Evolutionary conservation across 2,888 invertebrate genomes (phyloP).

Genomic region (Seira musarum): DNA sequence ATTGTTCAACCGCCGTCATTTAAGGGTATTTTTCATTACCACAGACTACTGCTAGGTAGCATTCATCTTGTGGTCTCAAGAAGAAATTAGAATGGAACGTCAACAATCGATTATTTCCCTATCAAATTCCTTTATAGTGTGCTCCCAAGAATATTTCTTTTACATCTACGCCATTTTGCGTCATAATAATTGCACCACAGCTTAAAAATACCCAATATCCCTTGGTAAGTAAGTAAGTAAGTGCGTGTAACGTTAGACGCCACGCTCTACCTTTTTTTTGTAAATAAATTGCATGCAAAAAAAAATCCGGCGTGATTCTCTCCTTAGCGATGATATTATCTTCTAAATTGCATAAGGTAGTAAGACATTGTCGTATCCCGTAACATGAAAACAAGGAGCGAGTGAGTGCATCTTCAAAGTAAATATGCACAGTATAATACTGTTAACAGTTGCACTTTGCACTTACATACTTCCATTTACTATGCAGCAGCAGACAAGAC

Average conservation of each 20-base stretch:
- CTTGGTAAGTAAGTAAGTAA: not conserved
- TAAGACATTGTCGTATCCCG: not conserved
- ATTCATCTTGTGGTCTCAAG: too few species aligned
- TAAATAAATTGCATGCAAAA: not conserved
- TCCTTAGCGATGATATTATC: not conserved
- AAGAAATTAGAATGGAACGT: too few species aligned
- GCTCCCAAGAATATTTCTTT: not conserved
- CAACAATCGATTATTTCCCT: not conserved
- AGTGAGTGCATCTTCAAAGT: not conserved
- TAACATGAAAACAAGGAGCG: slow-evolving; percentile 1
- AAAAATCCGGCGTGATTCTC: not conserved
- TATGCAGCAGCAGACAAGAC: not conserved
- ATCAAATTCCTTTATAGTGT: not conserved
- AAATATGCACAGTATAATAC: slow-evolving; percentile 7
- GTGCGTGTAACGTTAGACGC: not conserved
- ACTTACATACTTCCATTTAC: slow-evolving; percentile 6
- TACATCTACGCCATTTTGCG: not conserved
- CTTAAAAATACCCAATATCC: not conserved
- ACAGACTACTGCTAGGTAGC: too few species aligned
- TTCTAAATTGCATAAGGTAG: not conserved
- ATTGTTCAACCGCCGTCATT: too few species aligned
- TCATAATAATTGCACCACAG: too few species aligned
- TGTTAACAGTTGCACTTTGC: slow-evolving; percentile 14
- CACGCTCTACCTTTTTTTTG: too few species aligned
- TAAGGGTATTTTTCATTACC: too few species aligned